phyloP scores from a whole-genome alignment of 2,113 vertebrate genomes.

The Platysternon megacephalum region DNA sequence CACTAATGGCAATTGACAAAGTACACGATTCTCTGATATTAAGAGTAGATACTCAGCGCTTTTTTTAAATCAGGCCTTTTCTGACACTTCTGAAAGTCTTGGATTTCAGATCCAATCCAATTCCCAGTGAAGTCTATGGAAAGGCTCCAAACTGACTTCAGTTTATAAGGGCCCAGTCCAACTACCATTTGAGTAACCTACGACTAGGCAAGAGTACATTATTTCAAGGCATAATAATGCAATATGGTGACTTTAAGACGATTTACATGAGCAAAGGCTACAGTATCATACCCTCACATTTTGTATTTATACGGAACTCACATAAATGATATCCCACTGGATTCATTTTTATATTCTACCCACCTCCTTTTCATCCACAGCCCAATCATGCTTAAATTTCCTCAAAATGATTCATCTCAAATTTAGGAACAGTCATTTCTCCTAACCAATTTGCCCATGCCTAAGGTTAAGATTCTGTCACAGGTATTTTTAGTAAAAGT shows the following conservation, averaged over 20 bases:
- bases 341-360: rapidly evolving
- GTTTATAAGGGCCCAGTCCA: not conserved
- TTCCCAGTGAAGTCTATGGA: not conserved
- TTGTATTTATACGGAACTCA: rapidly evolving
- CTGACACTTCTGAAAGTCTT: rapidly evolving
- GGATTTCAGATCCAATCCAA: not conserved
- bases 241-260: not conserved
- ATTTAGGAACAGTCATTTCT: not conserved
- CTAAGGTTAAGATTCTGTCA: not conserved
- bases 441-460: not conserved
- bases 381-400: not conserved
- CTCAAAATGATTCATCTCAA: not conserved
- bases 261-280: rapidly evolving
- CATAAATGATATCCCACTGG: not conserved
- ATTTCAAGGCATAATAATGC: rapidly evolving
- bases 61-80: not conserved
- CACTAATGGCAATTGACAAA: not conserved
- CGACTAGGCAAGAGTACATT: not conserved
- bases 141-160: not conserved
- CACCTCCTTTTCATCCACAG: not conserved
- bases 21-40: not conserved
- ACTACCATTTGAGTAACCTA: not conserved
- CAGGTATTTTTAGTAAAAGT: too few relatives aligned
- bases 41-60: not conserved
- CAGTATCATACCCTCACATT: rapidly evolving